phyloP scores from a whole-genome alignment of 2,113 vertebrate species.

The Ciconia boyciana region DNA sequence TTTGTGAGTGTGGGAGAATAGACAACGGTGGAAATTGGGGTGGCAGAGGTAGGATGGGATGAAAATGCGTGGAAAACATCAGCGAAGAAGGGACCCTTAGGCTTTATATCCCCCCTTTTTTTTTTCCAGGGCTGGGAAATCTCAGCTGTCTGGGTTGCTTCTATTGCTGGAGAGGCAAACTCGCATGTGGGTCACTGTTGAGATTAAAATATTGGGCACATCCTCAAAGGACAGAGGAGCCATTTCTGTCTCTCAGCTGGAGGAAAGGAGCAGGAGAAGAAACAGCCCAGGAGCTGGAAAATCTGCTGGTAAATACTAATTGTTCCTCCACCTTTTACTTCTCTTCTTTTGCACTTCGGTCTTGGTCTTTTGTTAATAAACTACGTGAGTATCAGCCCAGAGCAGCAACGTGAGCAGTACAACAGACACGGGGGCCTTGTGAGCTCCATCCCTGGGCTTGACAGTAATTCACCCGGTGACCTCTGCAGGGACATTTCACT shows the following conservation, averaged over 20 bases:
- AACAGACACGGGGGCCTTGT: accelerated
- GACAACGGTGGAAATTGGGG: not conserved
- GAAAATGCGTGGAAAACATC: not conserved
- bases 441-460: not conserved
- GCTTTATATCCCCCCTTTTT: not conserved
- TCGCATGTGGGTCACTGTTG: accelerated
- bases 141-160: not conserved
- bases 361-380: not conserved
- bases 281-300: not conserved
- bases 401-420: not conserved
- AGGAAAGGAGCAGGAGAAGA: not conserved
- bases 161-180: not conserved
- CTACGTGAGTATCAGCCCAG: not conserved
- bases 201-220: not conserved
- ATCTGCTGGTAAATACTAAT: not conserved
- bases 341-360: not conserved
- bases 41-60: not conserved
- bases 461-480: not conserved
- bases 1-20: not conserved
- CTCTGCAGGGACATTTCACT: not conserved
- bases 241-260: not conserved
- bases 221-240: not conserved
- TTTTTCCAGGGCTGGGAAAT: not conserved
- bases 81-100: not conserved
- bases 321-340: not conserved